A percentile compares a stretch with the other conserved stretches of the same genome.
These are phyloP conservation scores for Pogonophryne albipinna DNA, from an alignment of 2,797 vertebrate genomes.

Conservation along the genomic window DNA sequence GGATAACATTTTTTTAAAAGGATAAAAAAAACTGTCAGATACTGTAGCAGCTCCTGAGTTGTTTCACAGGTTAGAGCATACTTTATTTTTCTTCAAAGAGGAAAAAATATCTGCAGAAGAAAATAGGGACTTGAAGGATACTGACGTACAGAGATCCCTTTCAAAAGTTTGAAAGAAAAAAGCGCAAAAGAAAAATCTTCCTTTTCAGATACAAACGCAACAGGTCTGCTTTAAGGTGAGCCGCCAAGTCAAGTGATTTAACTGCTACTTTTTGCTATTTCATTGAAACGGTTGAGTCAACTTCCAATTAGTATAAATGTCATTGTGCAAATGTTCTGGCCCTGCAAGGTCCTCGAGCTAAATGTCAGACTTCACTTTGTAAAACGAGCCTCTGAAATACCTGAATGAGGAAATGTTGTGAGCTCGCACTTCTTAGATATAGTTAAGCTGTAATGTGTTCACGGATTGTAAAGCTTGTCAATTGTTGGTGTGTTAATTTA, in stretches of 20 bases:
- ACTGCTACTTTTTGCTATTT: constrained; percentile 13
- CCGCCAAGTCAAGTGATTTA: constrained; percentile 2
- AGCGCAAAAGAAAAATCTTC: constrained; percentile 8
- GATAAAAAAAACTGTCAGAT: constrained; percentile 14
- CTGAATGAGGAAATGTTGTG: not conserved
- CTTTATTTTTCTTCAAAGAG: not conserved
- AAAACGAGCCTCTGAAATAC: constrained; percentile 9
- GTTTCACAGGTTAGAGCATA: constrained; percentile 27
- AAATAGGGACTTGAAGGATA: constrained; percentile 34
- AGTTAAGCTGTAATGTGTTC: not conserved
- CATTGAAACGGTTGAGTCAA: constrained; percentile 10
- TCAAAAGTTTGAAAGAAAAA: constrained; percentile 15
- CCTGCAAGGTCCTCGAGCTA: constrained; percentile 12
- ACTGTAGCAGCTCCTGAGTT: constrained; percentile 21
- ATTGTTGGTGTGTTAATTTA: constrained; percentile 13
- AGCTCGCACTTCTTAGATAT: not conserved
- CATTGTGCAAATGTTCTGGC: constrained; percentile 3
- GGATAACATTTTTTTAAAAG: not conserved
- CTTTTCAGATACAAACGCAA: constrained; percentile 2
- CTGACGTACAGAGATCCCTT: constrained; percentile 29
- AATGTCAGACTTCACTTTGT: constrained; percentile 34
- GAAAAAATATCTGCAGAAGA: constrained; percentile 16
- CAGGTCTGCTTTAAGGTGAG: constrained; percentile 13
- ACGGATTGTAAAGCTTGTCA: constrained; percentile 7
- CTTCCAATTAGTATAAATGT: constrained; percentile 35